Conservation (phyloP, 2,797 vertebrate genomes). For the Phrynocephalus forsythii region DNA sequence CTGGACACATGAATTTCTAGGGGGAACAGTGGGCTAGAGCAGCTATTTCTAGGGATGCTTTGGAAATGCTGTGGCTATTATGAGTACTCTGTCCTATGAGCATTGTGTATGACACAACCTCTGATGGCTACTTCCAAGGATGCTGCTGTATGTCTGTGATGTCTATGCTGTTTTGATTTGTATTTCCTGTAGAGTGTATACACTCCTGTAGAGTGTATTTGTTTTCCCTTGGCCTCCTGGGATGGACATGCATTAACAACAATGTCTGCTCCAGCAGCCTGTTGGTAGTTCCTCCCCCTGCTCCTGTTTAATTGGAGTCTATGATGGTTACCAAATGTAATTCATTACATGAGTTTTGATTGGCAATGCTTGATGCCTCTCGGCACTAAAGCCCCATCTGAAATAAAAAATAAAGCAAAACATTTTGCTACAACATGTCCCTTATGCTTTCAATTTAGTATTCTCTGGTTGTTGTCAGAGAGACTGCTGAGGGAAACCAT, state of each 20-base stretch:
- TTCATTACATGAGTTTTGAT: conserved; percentile 32
- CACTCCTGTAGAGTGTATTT: background rate
- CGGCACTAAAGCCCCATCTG: conserved; percentile 39
- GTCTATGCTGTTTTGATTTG: background rate
- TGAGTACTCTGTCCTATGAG: background rate
- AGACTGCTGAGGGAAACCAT: conserved; percentile 34
- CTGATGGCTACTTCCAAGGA: background rate
- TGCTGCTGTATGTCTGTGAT: background rate
- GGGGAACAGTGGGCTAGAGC: no score
- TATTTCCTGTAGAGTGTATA: background rate
- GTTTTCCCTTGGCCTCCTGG: background rate
- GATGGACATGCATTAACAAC: background rate
- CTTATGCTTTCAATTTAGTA: conserved; percentile 31
- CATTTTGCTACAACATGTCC: conserved; percentile 35
- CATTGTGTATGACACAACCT: background rate
- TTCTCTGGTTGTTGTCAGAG: conserved; percentile 37
- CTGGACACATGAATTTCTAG: background rate
- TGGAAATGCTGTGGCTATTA: background rate
- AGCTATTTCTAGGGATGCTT: background rate
- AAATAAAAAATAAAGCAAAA: conserved; percentile 49
- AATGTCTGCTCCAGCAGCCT: background rate
- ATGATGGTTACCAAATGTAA: background rate
- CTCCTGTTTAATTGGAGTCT: background rate
- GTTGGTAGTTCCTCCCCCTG: no score
- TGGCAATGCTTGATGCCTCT: conserved; percentile 40